Percentiles rank a stretch among this genome's conserved stretches.
These are phyloP conservation scores for Serranus cabrilla DNA, from an alignment of 2,797 vertebrate genomes.

Conservation along the genomic window DNA sequence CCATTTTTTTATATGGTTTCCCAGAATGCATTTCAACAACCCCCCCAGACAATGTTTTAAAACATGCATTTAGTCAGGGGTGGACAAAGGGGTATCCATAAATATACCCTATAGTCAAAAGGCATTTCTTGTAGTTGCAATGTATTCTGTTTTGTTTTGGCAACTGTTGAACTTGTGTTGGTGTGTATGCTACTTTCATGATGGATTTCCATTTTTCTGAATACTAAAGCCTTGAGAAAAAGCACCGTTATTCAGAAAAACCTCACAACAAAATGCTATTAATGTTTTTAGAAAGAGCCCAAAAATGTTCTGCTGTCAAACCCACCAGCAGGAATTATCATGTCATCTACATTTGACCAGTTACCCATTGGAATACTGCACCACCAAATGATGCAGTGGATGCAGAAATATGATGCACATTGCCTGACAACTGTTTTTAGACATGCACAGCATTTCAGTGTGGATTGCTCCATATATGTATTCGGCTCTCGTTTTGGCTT, in stretches of 20 bases:
- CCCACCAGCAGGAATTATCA: not conserved
- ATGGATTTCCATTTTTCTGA: not conserved
- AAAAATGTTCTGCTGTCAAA: constrained; percentile 11
- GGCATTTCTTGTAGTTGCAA: not conserved
- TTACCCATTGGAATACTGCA: not conserved
- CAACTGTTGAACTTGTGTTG: too few species aligned
- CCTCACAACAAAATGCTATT: constrained; percentile 4
- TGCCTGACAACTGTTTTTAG: not conserved
- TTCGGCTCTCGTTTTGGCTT: not conserved
- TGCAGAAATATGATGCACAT: not conserved
- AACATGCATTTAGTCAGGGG: not conserved
- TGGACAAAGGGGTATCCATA: not conserved
- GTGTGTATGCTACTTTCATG: not conserved
- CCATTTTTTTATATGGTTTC: not conserved
- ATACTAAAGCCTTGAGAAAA: not conserved
- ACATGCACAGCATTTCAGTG: not conserved
- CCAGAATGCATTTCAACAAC: constrained; percentile 16
- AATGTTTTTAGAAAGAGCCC: constrained; percentile 21
- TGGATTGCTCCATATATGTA: not conserved
- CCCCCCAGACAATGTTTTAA: not conserved
- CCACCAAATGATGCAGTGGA: not conserved
- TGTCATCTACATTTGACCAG: not conserved
- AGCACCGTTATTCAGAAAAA: not conserved
- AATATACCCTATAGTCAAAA: not conserved
- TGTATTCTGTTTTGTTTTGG: not conserved